Conservation (phyloP, 2,113 vertebrate species). For the Indicator maculatus region DNA sequence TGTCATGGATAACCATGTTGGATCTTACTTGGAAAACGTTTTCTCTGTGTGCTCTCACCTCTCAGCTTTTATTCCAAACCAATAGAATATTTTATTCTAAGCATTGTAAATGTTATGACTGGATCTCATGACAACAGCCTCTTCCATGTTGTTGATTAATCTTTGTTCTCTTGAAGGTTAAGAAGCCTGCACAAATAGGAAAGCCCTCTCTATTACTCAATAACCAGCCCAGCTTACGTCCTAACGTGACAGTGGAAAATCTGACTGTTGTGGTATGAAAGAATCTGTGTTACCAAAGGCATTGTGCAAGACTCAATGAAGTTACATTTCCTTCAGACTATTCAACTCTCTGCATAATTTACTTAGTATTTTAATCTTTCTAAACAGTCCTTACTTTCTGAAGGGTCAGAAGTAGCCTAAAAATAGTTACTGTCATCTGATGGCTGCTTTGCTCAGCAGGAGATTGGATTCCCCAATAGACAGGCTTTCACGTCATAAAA, state of each 20-base stretch:
- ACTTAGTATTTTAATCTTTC: constrained; percentile 61
- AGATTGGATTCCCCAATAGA: constrained; percentile 31
- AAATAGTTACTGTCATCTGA: constrained; percentile 52
- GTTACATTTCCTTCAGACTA: constrained; percentile 54
- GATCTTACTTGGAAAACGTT: not conserved
- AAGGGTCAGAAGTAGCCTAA: constrained; percentile 61
- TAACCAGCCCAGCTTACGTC: constrained; percentile 37
- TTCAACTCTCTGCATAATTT: constrained; percentile 60
- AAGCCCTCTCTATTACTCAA: constrained; percentile 51
- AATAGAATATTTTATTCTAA: too few relatives aligned
- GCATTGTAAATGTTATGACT: constrained; percentile 47
- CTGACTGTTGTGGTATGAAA: constrained; percentile 34
- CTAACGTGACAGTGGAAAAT: constrained; percentile 61
- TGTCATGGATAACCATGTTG: not conserved
- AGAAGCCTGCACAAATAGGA: constrained; percentile 40
- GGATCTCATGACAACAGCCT: constrained; percentile 42
- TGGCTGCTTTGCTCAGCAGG: constrained; percentile 37
- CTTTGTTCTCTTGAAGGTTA: constrained; percentile 62
- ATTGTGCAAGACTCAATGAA: constrained; percentile 60
- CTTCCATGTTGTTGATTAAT: constrained; percentile 56
- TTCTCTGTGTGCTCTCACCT: not conserved
- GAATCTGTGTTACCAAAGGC: constrained; percentile 58
- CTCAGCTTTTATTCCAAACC: constrained; percentile 34
- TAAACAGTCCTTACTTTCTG: constrained; percentile 44
- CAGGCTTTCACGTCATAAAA: constrained; percentile 3